Conservation (phyloP, 2,888 invertebrate genomes). For the Lasioglossum leucozonium region DNA sequence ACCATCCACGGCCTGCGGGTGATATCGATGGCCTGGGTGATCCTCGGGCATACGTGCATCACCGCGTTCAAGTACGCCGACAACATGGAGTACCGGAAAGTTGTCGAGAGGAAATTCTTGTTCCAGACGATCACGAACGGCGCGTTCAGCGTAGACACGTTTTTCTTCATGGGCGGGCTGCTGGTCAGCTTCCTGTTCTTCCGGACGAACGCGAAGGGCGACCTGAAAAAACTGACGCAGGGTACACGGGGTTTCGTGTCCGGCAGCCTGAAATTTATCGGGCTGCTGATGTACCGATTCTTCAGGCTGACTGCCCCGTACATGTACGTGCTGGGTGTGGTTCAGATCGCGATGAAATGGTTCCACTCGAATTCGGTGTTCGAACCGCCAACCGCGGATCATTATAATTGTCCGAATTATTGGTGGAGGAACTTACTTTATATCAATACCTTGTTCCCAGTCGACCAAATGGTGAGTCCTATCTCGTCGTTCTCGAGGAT, state of each 20-base stretch:
- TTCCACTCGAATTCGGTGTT: slow-evolving; percentile 92
- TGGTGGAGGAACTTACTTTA: slow-evolving; percentile 96
- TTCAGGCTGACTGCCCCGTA: slow-evolving; percentile 92
- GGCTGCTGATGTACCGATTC: slow-evolving; percentile 90
- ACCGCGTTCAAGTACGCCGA: slow-evolving; percentile 94
- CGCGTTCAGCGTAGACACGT: slow-evolving; percentile 84
- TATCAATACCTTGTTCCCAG: slow-evolving; percentile 94
- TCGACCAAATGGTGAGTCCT: slow-evolving; percentile 90
- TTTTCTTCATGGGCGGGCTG: slow-evolving; percentile 88
- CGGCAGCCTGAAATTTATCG: slow-evolving; percentile 87
- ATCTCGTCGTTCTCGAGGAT: neutral
- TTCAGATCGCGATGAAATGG: slow-evolving; percentile 95
- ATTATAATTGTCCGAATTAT: slow-evolving; percentile 92
- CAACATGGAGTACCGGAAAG: slow-evolving; percentile 86
- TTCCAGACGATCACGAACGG: slow-evolving; percentile 84
- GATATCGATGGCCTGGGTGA: slow-evolving; percentile 84
- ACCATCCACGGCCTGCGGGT: slow-evolving; percentile 83
- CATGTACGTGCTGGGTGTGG: slow-evolving; percentile 92
- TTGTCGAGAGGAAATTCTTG: slow-evolving; percentile 83
- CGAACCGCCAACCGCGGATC: slow-evolving; percentile 93
- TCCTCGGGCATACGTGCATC: slow-evolving; percentile 86
- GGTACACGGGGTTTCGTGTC: slow-evolving; percentile 81
- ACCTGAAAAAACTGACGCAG: slow-evolving; percentile 86
- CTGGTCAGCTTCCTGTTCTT: slow-evolving; percentile 94
- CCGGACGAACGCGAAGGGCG: slow-evolving; percentile 86